phyloP scores from a whole-genome alignment of 2,113 vertebrate species.

The Dromaius novaehollandiae region DNA sequence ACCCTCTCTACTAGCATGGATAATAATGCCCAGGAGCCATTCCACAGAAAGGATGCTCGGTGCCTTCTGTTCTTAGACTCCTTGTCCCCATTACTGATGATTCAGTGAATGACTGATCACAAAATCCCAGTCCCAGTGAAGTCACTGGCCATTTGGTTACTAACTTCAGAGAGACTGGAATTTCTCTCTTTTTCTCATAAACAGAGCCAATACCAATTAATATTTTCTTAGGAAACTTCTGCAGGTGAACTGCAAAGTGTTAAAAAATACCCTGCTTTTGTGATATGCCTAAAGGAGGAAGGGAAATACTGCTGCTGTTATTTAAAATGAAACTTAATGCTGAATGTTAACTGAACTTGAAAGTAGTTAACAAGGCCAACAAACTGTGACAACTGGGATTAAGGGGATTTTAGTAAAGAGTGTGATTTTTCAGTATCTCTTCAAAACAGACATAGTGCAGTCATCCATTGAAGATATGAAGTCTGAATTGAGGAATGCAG shows the following conservation, averaged over 20 bases:
- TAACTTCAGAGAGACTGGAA: neutral
- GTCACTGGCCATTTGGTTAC: neutral
- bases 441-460: slow-evolving; percentile 25
- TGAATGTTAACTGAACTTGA: neutral
- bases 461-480: neutral
- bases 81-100: neutral
- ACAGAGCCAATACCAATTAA: neutral
- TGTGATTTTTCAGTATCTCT: slow-evolving; percentile 40
- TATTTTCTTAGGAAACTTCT: neutral
- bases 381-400: slow-evolving; percentile 45
- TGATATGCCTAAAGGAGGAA: neutral
- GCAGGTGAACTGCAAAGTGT: neutral
- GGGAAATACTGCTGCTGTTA: neutral
- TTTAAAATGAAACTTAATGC: slow-evolving; percentile 10
- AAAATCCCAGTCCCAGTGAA: neutral
- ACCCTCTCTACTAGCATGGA: neutral
- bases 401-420: slow-evolving; percentile 26
- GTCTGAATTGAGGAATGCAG: neutral
- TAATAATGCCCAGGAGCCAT: neutral
- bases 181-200: neutral
- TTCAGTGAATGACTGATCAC: neutral
- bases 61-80: neutral
- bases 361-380: slow-evolving; percentile 42
- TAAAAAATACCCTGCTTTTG: neutral
- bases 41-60: neutral